These are phyloP conservation scores for Drosophila melanocephala DNA, from an alignment of 2,888 invertebrate species.

Conservation along the genomic window DNA sequence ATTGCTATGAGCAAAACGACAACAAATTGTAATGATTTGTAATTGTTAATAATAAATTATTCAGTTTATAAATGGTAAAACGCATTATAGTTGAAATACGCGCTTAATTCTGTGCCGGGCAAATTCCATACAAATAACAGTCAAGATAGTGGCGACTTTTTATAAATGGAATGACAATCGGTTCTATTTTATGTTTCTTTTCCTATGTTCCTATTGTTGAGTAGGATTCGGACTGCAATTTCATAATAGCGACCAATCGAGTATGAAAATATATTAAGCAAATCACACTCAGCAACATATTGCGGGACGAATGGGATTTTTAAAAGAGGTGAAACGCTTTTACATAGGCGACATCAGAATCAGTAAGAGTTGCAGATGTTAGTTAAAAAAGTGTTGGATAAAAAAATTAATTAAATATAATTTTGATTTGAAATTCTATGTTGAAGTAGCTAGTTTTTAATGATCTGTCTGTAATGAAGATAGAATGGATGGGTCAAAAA, in stretches of 20 bases:
- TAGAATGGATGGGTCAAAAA: neutral
- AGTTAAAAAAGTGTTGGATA: neutral
- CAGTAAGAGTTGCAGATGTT: neutral
- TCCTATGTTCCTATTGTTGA: neutral
- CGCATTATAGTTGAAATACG: neutral
- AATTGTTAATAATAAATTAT: neutral
- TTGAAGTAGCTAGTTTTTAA: neutral
- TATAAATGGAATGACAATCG: neutral
- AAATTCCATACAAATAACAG: neutral
- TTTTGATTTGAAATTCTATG: neutral
- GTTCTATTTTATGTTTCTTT: neutral
- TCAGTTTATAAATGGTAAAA: neutral
- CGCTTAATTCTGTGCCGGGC: neutral
- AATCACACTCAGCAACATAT: neutral
- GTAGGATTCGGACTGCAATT: neutral
- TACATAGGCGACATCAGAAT: neutral
- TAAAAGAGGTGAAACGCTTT: neutral
- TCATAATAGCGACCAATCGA: neutral
- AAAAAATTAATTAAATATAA: neutral
- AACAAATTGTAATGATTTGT: neutral
- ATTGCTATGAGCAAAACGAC: neutral
- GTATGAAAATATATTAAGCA: neutral
- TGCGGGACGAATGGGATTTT: neutral
- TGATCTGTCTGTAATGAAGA: neutral
- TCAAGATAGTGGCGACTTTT: slow-evolving; percentile 8